phyloP scores from a whole-genome alignment of 1,140 invertebrate species.

The Cydia fagiglandana region DNA sequence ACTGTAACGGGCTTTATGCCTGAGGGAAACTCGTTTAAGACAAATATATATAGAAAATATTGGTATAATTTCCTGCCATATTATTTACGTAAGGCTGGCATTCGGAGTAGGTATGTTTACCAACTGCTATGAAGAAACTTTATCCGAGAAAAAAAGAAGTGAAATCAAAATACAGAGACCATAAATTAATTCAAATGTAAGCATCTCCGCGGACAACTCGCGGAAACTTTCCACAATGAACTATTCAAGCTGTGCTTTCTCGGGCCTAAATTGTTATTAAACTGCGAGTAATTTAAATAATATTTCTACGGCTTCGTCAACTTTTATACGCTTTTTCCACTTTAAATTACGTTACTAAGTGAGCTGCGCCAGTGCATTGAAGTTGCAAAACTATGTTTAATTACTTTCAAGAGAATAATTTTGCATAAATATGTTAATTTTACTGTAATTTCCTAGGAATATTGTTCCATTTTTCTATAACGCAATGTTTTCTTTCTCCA shows the following conservation, averaged over 20 bases:
- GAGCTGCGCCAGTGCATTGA: background rate
- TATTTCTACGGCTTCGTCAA: slow-evolving; percentile 24
- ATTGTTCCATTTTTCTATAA: too few relatives aligned
- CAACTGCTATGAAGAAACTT: too few relatives aligned
- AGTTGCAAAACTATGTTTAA: background rate
- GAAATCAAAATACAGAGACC: background rate
- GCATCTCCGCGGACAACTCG: slow-evolving; percentile 21
- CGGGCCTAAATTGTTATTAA: slow-evolving; percentile 27
- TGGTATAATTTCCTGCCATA: too few relatives aligned
- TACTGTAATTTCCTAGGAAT: too few relatives aligned
- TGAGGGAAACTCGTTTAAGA: too few relatives aligned
- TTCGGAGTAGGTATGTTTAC: too few relatives aligned
- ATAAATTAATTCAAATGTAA: slow-evolving; percentile 31
- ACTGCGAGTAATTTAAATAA: slow-evolving; percentile 26
- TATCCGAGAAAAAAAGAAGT: background rate
- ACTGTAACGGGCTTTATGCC: too few relatives aligned
- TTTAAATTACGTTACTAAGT: background rate
- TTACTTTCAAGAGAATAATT: background rate
- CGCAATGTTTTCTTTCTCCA: too few relatives aligned
- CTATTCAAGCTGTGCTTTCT: slow-evolving; percentile 30
- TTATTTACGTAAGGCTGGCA: too few relatives aligned
- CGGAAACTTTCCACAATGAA: slow-evolving; percentile 30
- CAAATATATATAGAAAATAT: too few relatives aligned
- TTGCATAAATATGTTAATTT: too few relatives aligned
- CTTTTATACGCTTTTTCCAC: slow-evolving; percentile 8